Evolutionary conservation across 2,888 invertebrate species (phyloP).

Genomic region (Trilocha varians): DNA sequence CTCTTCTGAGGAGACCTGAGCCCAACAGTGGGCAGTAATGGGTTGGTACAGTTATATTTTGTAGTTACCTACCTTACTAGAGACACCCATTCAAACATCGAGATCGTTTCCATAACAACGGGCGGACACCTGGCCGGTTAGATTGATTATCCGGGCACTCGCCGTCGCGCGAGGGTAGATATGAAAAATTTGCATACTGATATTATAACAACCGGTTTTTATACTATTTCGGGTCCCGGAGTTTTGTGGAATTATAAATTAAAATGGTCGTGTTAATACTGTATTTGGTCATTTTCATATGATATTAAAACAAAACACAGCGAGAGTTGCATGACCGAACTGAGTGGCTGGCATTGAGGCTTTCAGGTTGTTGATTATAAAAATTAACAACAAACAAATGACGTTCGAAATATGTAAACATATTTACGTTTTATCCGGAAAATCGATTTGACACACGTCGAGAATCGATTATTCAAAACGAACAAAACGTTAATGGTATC

Average conservation of each 20-base stretch:
- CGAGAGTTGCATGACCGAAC: too few relatives aligned
- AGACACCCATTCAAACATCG: too few relatives aligned
- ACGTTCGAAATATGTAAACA: slow-evolving; percentile 7
- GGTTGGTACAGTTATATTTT: too few relatives aligned
- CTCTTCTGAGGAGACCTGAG: too few relatives aligned
- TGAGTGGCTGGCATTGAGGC: too few relatives aligned
- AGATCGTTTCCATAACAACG: slow-evolving; percentile 37
- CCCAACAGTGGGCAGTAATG: too few relatives aligned
- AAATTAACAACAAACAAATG: slow-evolving; percentile 11
- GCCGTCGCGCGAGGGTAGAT: slow-evolving; percentile 29
- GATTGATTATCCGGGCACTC: slow-evolving; percentile 38
- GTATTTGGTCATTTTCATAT: too few relatives aligned
- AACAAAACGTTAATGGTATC: slow-evolving; percentile 14
- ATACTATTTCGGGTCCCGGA: not conserved
- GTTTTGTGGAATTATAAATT: not conserved
- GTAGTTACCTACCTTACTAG: too few relatives aligned
- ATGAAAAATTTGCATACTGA: slow-evolving; percentile 58
- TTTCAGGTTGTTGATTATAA: too few relatives aligned
- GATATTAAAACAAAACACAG: too few relatives aligned
- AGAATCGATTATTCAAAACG: slow-evolving; percentile 7
- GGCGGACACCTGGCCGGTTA: slow-evolving; percentile 42
- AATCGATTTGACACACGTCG: slow-evolving; percentile 1
- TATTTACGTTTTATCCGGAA: not conserved
- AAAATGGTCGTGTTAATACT: not conserved
- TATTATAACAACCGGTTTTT: slow-evolving; percentile 32